Percentiles rank a stretch among this genome's conserved stretches.
phyloP scores from a whole-genome alignment of 2,797 vertebrate species.

The Falco concolor region DNA sequence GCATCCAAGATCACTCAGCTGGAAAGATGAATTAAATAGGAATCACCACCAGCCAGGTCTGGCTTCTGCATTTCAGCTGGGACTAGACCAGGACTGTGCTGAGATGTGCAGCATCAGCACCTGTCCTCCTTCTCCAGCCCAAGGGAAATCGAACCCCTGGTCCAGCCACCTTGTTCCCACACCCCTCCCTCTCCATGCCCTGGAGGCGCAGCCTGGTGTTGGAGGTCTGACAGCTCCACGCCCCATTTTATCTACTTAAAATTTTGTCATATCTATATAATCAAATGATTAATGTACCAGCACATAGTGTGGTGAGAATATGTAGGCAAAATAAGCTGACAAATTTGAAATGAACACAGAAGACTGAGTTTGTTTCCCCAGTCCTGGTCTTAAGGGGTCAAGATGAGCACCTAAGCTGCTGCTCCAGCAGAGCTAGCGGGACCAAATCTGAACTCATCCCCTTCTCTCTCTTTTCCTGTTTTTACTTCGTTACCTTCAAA shows the following conservation, averaged over 20 bases:
- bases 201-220: not conserved
- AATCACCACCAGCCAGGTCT: not conserved
- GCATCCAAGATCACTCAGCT: not conserved
- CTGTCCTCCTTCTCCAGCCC: not conserved
- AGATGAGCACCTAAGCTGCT: not conserved
- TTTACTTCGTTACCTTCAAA: not conserved
- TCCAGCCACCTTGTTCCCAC: not conserved
- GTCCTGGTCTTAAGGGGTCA: not conserved
- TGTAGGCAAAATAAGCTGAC: not conserved
- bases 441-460: rapidly evolving
- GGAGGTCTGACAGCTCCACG: not conserved
- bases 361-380: not conserved
- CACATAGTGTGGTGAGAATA: not conserved
- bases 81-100: not conserved
- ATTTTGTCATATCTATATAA: not conserved
- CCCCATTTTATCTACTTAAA: not conserved
- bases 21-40: not conserved
- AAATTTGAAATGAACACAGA: not conserved
- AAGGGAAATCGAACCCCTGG: not conserved
- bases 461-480: not conserved
- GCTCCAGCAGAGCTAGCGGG: not conserved
- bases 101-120: rapidly evolving
- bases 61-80: not conserved
- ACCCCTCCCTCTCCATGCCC: not conserved
- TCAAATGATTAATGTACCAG: not conserved